phyloP scores from a whole-genome alignment of 2,797 vertebrate genomes.

The Leptoclinus maculatus region DNA sequence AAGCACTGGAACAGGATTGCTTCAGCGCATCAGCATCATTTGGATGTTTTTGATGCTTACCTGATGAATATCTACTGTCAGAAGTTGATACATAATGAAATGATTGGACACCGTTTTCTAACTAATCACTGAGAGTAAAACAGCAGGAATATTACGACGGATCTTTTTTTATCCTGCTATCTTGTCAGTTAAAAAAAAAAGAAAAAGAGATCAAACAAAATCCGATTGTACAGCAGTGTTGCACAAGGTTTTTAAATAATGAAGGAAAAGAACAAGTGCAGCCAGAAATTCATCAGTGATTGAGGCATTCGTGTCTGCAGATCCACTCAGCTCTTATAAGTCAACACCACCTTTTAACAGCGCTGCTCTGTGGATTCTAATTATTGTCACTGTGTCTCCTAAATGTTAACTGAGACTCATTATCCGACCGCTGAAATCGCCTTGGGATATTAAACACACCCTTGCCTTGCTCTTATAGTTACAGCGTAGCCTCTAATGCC shows the following conservation, averaged over 20 bases:
- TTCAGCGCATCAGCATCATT: conserved; percentile 16
- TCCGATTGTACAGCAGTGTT: background rate
- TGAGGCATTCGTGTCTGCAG: background rate
- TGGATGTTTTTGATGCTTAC: conserved; percentile 17
- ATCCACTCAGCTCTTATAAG: background rate
- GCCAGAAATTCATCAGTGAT: background rate
- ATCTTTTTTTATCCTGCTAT: background rate
- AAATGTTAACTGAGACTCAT: background rate
- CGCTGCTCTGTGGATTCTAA: background rate
- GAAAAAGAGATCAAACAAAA: background rate
- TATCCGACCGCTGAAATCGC: background rate
- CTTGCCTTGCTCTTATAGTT: background rate
- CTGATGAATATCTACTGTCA: conserved; percentile 6
- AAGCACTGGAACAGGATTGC: conserved; percentile 9
- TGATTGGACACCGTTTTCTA: background rate
- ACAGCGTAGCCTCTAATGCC: background rate
- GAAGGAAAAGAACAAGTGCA: background rate
- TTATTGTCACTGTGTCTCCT: background rate
- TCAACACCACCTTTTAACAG: background rate
- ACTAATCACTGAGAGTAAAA: background rate
- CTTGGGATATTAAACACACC: background rate
- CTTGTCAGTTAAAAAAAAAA: background rate
- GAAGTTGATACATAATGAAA: background rate
- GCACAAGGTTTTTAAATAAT: background rate
- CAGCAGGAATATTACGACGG: background rate